These are phyloP conservation scores for Phasia obesa DNA, from an alignment of 2,888 invertebrate genomes.

Conservation along the genomic window DNA sequence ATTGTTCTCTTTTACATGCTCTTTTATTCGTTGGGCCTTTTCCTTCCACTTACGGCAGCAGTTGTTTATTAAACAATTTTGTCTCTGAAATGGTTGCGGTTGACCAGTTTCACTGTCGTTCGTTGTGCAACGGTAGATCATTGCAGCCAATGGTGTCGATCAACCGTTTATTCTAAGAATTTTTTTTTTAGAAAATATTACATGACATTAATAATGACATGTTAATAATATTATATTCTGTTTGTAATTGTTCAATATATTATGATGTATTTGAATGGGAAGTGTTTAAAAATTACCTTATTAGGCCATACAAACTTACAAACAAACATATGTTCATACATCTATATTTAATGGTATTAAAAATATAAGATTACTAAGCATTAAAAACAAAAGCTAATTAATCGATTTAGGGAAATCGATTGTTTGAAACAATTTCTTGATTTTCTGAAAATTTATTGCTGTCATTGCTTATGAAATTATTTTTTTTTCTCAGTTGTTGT, in stretches of 20 bases:
- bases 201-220: constrained; percentile 44
- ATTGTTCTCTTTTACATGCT: constrained; percentile 32
- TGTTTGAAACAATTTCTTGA: no score
- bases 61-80: constrained; percentile 36
- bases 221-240: constrained; percentile 15
- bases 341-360: no score
- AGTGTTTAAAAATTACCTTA: background rate
- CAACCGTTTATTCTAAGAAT: constrained; percentile 10
- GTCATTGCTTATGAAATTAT: no score
- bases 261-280: background rate
- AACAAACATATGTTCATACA: no score
- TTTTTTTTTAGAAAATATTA: constrained; percentile 10
- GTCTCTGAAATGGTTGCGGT: constrained; percentile 65
- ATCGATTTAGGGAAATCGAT: no score
- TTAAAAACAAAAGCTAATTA: no score
- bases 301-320: no score
- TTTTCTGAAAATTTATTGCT: no score
- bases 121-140: constrained; percentile 50
- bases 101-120: constrained; percentile 67
- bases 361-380: no score
- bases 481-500: no score
- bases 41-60: constrained; percentile 37
- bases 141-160: constrained; percentile 17
- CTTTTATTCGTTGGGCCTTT: constrained; percentile 30
- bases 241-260: constrained; percentile 10